Evolutionary conservation across 1,140 invertebrate genomes (phyloP), one percentile per base, ranked within the genome.

Genomic region (Bathynomus jamesi): DNA sequence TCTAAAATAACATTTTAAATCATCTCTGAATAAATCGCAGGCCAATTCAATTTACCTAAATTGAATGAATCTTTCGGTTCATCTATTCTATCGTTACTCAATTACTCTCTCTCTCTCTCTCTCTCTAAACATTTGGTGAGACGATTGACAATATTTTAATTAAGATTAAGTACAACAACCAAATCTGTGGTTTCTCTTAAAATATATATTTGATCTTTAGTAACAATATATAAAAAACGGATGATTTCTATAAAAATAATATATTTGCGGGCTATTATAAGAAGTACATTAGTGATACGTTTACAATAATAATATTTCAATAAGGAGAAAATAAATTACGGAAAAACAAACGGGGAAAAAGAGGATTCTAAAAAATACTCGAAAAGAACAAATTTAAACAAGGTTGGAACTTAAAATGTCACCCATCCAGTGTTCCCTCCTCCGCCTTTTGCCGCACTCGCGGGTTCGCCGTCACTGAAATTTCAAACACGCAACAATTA

Each of bases 201-300:
- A n/a, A n/a, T n/a, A n/a, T n/a, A n/a, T n/a, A n/a, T n/a, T n/a
- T n/a, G n/a, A n/a, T n/a, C n/a, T n/a, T n/a, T n/a, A 46, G 40
- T 46, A 46, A 10, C 40, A 46, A 28, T 63, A 28, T 13, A 11
- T 63, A 25, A 28, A 63, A 25, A 63, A 25, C 61, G 27, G 27
- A 17, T 63, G n/a, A 63, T 63, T 24, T 63, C n/a, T 63, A 63
- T 63, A 63, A 24, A 63, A 40, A 40, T 40, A 40, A 17, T 40
- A 40, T 8, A 40, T 8, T 8, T 40, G 17, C 7, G 7, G 17
- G 17, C 17, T 8, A 40, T 40, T 8, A 40, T 40, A 40, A 40
- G 7, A 40, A 40, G 7, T 8, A 40, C 17, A 40, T 8, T 40
- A 40, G 17, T 40, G 17, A 40, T 40, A 40, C n/a, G n/a, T n/a